A percentile compares a stretch with the other conserved stretches of the same genome.
These are phyloP conservation scores for Illadopsis cleaveri DNA, from an alignment of 2,113 vertebrate genomes.

Conservation along the genomic window DNA sequence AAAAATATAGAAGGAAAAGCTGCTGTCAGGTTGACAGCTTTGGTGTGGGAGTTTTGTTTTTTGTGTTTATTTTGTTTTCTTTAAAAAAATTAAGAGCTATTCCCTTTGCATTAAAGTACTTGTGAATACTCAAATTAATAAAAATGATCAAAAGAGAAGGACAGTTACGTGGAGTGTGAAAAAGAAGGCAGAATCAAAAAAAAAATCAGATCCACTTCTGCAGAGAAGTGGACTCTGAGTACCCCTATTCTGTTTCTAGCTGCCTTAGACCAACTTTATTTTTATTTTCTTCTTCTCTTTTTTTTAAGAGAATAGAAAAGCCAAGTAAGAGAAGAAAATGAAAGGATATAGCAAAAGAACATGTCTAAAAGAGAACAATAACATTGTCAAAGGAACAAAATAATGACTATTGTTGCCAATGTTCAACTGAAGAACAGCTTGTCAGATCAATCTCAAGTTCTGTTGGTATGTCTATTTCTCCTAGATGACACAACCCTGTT, in stretches of 20 bases:
- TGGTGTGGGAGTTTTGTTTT: not conserved
- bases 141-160: not conserved
- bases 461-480: not conserved
- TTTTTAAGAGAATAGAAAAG: not conserved
- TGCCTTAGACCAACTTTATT: not conserved
- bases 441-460: not conserved
- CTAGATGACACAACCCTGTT: not conserved
- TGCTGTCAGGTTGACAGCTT: not conserved
- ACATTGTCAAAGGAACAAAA: not conserved
- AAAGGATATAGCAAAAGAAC: not conserved
- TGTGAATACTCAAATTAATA: not conserved
- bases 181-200: not conserved
- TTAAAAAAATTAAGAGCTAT: not conserved
- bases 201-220: not conserved
- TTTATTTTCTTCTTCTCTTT: rapidly evolving
- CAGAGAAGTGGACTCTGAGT: not conserved
- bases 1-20: not conserved
- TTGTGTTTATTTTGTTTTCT: not conserved
- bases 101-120: not conserved
- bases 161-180: not conserved
- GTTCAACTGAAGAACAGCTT: not conserved
- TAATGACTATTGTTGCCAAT: not conserved
- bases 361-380: not conserved
- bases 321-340: not conserved
- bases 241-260: not conserved